A percentile compares a stretch with the other conserved stretches of the same genome.
Conservation (phyloP, 2,113 vertebrate species). For the Upupa epops region DNA sequence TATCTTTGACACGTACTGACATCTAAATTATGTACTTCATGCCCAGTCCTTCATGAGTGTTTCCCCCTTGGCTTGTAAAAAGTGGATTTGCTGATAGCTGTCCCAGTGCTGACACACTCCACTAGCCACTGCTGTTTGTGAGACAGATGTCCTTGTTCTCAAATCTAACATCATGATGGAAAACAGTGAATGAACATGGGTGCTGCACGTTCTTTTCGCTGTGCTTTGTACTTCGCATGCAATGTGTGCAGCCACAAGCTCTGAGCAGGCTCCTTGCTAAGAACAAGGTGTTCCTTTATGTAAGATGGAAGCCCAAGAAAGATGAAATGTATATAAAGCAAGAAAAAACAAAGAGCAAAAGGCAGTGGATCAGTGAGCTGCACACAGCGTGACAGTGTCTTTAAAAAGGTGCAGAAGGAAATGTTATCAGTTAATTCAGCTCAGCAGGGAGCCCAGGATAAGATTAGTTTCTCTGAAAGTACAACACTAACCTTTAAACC, state of each 20-base stretch:
- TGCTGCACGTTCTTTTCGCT: fast-evolving
- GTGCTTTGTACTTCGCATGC: fast-evolving
- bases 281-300: neutral
- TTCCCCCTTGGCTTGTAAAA: neutral
- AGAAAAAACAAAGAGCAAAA: neutral
- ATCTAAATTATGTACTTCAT: neutral
- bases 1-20: neutral
- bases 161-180: neutral
- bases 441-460: neutral
- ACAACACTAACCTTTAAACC: neutral
- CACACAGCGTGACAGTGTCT: neutral
- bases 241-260: neutral
- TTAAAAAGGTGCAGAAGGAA: neutral
- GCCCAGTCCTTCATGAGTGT: neutral
- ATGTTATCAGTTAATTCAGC: neutral
- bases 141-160: neutral
- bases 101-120: neutral
- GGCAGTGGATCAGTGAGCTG: neutral
- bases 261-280: neutral
- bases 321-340: neutral
- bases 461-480: neutral
- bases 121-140: fast-evolving
- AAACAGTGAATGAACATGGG: neutral
- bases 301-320: neutral
- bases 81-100: neutral